Evolutionary conservation across 2,797 vertebrate genomes (phyloP).

Genomic region (Eleutherodactylus coqui): DNA sequence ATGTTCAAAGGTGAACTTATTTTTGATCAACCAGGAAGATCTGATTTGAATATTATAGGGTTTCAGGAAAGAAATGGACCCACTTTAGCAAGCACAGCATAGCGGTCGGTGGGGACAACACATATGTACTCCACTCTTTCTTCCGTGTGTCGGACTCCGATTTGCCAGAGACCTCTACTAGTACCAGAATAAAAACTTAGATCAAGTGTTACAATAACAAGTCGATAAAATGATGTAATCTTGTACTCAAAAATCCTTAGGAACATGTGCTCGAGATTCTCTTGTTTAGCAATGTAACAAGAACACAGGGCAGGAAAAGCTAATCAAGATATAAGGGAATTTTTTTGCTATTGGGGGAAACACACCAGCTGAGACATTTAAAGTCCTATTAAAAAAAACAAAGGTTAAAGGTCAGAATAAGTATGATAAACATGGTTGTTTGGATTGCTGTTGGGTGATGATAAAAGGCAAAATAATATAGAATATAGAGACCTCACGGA

Average conservation of each 20-base stretch:
- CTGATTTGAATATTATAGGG: not conserved
- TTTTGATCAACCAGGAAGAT: not conserved
- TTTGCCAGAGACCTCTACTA: conserved; percentile 12
- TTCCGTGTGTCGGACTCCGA: not conserved
- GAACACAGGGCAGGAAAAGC: conserved; percentile 69
- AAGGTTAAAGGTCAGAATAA: conserved; percentile 82
- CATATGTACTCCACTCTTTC: not conserved
- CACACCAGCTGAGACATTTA: conserved; percentile 81
- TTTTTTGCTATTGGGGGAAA: conserved; percentile 66
- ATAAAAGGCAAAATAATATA: conserved; percentile 76
- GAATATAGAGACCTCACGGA: conserved; percentile 72
- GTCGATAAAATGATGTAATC: conserved; percentile 52
- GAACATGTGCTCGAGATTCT: conserved; percentile 56
- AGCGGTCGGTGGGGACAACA: not conserved
- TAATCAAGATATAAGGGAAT: conserved; percentile 57
- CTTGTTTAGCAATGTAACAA: conserved; percentile 51
- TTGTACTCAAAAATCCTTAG: conserved; percentile 35
- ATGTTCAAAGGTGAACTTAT: no score
- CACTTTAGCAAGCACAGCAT: not conserved
- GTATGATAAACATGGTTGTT: conserved; percentile 79
- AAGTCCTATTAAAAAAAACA: conserved; percentile 76
- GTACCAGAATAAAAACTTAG: conserved; percentile 29
- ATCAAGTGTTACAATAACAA: conserved; percentile 57
- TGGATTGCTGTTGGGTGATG: conserved; percentile 77
- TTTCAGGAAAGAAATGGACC: not conserved